Evolutionary conservation across 37 sponge, comb jelly and placozoan genomes (phyloP), one percentile per base, ranked within the genome.

Genomic region (Cliona cf. orientalis): DNA sequence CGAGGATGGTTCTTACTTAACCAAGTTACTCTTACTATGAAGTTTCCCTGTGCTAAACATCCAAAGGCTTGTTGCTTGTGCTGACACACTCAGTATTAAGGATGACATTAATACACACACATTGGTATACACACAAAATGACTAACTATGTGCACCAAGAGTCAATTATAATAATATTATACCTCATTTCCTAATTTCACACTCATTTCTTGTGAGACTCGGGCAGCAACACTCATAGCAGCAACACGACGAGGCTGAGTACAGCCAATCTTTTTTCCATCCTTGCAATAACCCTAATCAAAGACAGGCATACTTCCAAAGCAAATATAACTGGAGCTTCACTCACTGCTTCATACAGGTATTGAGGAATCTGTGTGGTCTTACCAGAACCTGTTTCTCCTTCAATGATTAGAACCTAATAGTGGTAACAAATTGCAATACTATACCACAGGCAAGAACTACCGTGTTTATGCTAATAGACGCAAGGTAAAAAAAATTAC

Each of bases 321-420:
- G 23, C 25, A 28, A 6, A 5, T 28, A 28, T 28, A 31, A 31
- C 2, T n/a, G 66, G 37, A 31, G 37, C 14, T 14, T 49, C 9
- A 79, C 92, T 84, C 44, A 92, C 92, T 42, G 80, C 89, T 70
- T 92, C 92, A 80, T 94, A 87, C 23, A 98, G 89, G 46, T 96
- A 98, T 65, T 98, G 99, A 2, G 99, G 99, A 45, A 98, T 93
- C 78, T 98, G 99, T 28, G 99, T 98, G 43, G 99, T 98, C 55
- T 98, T 98, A 1, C 99, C 99, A 69, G 97, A 98, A 0, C 99
- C 99, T 36, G 99, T 98, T 77, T 98, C 97, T 19, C 99, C 99
- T 76, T 98, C 95, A 28, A 98, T 88, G 46, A 98, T 94, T 28
- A 98, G 66, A 7, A 97, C 71, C 90, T 95, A 42, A n/a, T n/a